Percentiles rank a stretch among this genome's conserved stretches.
Evolutionary conservation across 2,797 vertebrate genomes (phyloP).

Genomic region (Urosaurus nigricauda): DNA sequence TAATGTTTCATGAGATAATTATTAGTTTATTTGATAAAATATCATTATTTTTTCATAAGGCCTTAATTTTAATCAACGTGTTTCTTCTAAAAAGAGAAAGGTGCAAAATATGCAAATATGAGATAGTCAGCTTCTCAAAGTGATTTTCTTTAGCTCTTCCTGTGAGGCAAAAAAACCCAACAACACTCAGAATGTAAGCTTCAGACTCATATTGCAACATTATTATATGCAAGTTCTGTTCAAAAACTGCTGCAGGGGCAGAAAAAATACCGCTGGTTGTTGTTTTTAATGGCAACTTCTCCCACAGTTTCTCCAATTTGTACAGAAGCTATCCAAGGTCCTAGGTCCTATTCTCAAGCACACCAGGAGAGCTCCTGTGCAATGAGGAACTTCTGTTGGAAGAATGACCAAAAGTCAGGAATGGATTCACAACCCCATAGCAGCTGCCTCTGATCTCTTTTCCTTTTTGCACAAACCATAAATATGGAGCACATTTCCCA

Average conservation of each 20-base stretch:
- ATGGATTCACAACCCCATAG: too few species aligned
- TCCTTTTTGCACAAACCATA: constrained; percentile 23
- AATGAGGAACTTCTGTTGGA: too few species aligned
- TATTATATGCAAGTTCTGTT: background rate
- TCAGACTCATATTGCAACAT: background rate
- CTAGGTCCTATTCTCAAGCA: too few species aligned
- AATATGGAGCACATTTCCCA: background rate
- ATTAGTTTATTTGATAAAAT: background rate
- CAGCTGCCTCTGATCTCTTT: background rate
- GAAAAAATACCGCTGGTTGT: background rate
- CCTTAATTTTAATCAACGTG: background rate
- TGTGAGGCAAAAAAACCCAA: background rate
- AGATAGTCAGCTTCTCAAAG: background rate
- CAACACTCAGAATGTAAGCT: background rate
- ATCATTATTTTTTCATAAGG: background rate
- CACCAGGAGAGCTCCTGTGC: too few species aligned
- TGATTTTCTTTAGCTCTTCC: background rate
- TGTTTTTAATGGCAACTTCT: background rate
- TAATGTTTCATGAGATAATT: background rate
- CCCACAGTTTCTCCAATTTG: too few species aligned
- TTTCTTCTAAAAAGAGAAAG: background rate
- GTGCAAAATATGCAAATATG: background rate
- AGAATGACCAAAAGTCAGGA: too few species aligned
- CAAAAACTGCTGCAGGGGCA: background rate
- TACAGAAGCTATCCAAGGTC: too few species aligned